Conservation (phyloP, 2,888 invertebrate genomes). For the Drosophila mayaguana region DNA sequence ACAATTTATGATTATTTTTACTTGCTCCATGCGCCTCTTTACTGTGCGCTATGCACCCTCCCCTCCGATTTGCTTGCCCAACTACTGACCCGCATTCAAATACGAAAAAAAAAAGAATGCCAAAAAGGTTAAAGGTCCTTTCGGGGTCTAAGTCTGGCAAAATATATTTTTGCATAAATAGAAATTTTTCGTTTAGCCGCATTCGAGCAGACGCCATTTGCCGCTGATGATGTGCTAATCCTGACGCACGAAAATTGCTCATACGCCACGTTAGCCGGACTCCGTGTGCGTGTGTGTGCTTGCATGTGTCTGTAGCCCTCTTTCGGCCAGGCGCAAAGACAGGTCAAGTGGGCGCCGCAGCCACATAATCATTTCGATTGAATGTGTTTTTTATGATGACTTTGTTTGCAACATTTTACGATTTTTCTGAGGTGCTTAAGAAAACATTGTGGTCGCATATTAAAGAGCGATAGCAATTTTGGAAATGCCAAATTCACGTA, state of each 20-base stretch:
- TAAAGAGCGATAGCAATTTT: background rate
- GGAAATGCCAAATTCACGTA: background rate
- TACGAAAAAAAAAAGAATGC: background rate
- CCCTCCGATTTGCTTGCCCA: conserved; percentile 18
- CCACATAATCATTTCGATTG: conserved; percentile 45
- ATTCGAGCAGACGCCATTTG: conserved; percentile 25
- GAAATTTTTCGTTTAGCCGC: conserved; percentile 33
- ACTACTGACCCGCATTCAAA: conserved; percentile 58
- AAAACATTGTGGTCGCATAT: conserved; percentile 8
- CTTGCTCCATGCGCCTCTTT: conserved; percentile 37
- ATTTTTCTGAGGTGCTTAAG: conserved; percentile 24
- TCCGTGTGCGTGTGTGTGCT: background rate
- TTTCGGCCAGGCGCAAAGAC: background rate
- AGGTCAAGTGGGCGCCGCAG: conserved; percentile 12
- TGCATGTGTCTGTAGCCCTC: background rate
- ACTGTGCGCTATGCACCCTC: conserved; percentile 13
- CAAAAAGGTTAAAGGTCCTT: conserved; percentile 47
- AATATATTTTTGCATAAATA: conserved; percentile 57
- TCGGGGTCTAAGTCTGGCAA: background rate
- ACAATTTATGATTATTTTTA: conserved; percentile 78
- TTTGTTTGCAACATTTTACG: conserved; percentile 37
- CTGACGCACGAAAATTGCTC: conserved; percentile 42
- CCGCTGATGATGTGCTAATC: conserved; percentile 71
- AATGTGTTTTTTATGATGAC: conserved; percentile 46
- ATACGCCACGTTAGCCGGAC: conserved; percentile 37